These are phyloP conservation scores for Orchesella cincta DNA, from an alignment of 1,140 invertebrate genomes.

Conservation along the genomic window DNA sequence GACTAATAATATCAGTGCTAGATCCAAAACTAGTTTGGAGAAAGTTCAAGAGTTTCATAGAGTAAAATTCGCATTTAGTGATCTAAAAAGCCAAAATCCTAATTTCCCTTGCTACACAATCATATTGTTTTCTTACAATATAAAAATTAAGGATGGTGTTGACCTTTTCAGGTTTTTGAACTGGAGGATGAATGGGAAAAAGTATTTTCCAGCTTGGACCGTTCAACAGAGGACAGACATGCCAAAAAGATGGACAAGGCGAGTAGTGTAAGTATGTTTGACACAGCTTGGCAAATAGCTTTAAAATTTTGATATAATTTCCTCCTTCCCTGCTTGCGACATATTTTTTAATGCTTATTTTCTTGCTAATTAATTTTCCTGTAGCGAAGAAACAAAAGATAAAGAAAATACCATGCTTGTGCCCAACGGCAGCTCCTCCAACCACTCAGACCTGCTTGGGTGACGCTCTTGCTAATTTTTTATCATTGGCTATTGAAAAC, in stretches of 20 bases:
- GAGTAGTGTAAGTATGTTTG: not conserved
- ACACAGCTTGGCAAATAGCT: not conserved
- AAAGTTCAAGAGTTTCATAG: too few species aligned
- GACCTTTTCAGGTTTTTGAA: conserved; percentile 19
- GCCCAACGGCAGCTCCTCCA: not conserved
- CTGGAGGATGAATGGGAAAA: conserved; percentile 36
- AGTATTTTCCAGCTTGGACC: not conserved
- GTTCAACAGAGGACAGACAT: not conserved
- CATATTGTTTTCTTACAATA: too few species aligned
- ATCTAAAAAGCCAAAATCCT: too few species aligned
- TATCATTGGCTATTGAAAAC: not conserved
- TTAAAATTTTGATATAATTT: too few species aligned
- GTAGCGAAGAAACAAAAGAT: not conserved
- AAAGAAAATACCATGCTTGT: not conserved
- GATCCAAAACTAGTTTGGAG: too few species aligned
- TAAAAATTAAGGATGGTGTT: too few species aligned
- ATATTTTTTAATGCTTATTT: too few species aligned
- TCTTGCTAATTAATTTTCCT: too few species aligned
- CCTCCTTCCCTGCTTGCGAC: too few species aligned
- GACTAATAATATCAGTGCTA: too few species aligned
- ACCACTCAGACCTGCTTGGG: conserved; percentile 1
- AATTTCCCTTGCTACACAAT: too few species aligned
- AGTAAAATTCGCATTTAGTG: too few species aligned
- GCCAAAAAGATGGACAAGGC: not conserved
- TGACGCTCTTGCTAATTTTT: not conserved